Evolutionary conservation across 2,797 vertebrate species (phyloP).

Genomic region (Helostoma temminkii): DNA sequence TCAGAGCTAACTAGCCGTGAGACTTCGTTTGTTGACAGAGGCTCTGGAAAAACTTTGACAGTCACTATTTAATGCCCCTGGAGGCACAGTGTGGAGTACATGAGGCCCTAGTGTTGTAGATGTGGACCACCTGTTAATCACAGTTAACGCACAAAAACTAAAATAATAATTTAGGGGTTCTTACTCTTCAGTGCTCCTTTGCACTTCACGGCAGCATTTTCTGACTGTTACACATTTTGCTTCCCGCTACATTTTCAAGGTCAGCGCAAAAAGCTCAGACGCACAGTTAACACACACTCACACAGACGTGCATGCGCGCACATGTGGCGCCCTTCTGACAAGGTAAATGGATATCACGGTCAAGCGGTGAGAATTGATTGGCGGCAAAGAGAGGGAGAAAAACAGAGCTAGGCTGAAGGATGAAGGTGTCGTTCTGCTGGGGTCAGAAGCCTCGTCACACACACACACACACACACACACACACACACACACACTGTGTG

Average conservation of each 20-base stretch:
- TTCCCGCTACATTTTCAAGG: constrained; percentile 52
- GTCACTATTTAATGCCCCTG: too few relatives aligned
- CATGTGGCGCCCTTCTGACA: constrained; percentile 20
- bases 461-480: background rate
- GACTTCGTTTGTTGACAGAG: too few relatives aligned
- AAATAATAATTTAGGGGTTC: too few relatives aligned
- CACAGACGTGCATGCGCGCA: constrained; percentile 25
- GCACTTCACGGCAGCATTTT: constrained; percentile 2
- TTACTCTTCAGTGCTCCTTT: background rate
- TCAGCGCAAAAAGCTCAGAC: constrained; percentile 21
- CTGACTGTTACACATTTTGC: background rate
- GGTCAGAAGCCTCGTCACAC: constrained; percentile 36
- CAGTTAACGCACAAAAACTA: too few relatives aligned
- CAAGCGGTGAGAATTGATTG: constrained; percentile 64
- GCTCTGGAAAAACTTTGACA: too few relatives aligned
- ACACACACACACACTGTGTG: background rate
- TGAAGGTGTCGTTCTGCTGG: constrained; percentile 44
- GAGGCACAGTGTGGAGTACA: too few relatives aligned
- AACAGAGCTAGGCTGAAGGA: constrained; percentile 47
- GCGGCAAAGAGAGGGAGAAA: constrained; percentile 35
- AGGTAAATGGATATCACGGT: constrained; percentile 63
- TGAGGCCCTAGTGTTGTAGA: too few relatives aligned
- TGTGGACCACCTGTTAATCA: too few relatives aligned
- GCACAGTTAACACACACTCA: constrained; percentile 5
- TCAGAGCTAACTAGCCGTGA: too few relatives aligned